Conservation (phyloP, 2,113 vertebrate species). For the Pteropus alecto region DNA sequence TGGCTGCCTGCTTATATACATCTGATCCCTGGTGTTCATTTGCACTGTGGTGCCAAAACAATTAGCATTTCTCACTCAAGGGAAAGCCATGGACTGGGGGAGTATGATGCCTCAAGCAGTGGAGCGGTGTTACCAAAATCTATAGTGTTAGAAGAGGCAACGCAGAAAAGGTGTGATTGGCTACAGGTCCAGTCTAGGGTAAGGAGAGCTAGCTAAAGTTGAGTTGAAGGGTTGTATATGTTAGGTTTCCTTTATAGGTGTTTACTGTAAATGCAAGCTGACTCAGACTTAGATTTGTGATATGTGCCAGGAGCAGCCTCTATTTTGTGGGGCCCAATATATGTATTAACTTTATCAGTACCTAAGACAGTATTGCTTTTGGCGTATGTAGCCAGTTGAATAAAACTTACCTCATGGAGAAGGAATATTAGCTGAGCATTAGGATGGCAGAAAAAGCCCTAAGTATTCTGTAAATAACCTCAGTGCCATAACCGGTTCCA, state of each 20-base stretch:
- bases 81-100: background rate
- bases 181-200: background rate
- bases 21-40: background rate
- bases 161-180: background rate
- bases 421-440: background rate
- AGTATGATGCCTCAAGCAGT: background rate
- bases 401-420: background rate
- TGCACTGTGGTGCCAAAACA: background rate
- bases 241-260: background rate
- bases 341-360: background rate
- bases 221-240: background rate
- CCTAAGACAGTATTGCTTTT: background rate
- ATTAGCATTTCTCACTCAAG: background rate
- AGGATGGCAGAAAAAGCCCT: background rate
- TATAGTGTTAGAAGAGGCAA: background rate
- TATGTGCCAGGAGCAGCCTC: background rate
- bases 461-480: background rate
- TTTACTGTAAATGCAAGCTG: background rate
- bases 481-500: background rate
- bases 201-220: background rate
- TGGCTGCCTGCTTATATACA: background rate
- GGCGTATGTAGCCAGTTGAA: background rate
- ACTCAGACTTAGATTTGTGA: background rate
- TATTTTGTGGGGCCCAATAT: background rate
- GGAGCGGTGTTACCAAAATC: background rate